Evolutionary conservation across 2,113 vertebrate genomes (phyloP).

Genomic region (Coturnix japonica): DNA sequence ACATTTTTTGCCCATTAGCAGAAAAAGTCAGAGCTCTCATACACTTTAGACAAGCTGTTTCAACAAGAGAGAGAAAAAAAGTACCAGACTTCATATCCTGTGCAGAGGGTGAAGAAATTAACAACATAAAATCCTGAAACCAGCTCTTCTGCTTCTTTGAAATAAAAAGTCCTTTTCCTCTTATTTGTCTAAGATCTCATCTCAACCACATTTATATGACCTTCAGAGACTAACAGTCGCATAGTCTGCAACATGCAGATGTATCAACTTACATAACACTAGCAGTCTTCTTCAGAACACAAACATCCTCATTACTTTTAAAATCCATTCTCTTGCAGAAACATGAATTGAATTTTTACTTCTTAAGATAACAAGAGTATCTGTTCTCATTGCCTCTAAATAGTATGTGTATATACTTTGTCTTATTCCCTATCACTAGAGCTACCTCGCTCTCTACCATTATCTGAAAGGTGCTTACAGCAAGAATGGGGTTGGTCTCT

Average conservation of each 20-base stretch:
- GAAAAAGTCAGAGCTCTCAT: background rate
- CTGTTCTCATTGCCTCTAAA: background rate
- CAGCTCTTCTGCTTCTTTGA: background rate
- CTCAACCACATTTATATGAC: accelerated
- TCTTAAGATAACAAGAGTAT: background rate
- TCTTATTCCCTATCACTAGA: background rate
- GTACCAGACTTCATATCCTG: background rate
- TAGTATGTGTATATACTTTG: background rate
- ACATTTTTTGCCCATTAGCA: accelerated
- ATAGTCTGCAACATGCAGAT: background rate
- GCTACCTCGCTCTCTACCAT: background rate
- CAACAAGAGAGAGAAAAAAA: background rate
- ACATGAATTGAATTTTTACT: background rate
- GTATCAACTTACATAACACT: background rate
- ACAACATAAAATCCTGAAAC: background rate
- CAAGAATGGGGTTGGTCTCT: no score
- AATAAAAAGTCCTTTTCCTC: background rate
- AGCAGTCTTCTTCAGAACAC: background rate
- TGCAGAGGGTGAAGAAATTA: background rate
- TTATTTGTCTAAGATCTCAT: background rate
- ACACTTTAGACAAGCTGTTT: background rate
- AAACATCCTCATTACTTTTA: background rate
- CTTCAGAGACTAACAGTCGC: background rate
- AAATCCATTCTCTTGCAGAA: background rate
- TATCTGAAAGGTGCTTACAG: no score